Conservation (phyloP, 2,797 vertebrate genomes). For the Aerospiza tachiro region DNA sequence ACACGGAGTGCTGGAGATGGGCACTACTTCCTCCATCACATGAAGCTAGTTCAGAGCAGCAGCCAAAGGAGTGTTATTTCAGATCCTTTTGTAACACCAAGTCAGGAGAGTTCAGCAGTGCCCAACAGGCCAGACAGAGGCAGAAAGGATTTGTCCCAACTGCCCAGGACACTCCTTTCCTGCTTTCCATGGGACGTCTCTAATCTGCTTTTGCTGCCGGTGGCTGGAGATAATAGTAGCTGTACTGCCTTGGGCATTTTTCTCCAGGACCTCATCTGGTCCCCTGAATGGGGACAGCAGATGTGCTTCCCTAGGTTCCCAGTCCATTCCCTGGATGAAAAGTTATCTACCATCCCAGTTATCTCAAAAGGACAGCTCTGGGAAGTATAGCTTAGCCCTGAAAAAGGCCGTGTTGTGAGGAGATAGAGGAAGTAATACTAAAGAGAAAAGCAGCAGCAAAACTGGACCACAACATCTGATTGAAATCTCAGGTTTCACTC, state of each 20-base stretch:
- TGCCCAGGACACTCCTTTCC: not conserved
- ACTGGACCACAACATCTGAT: not conserved
- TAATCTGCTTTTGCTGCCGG: not conserved
- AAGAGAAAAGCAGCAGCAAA: not conserved
- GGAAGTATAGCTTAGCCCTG: not conserved
- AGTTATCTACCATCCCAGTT: not conserved
- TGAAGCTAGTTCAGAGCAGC: not conserved
- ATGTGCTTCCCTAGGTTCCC: not conserved
- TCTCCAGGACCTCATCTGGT: not conserved
- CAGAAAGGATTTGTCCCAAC: not conserved
- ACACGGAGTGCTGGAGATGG: not conserved
- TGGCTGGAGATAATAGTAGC: not conserved
- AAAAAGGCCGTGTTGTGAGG: not conserved
- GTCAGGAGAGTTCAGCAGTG: not conserved
- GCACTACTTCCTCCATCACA: not conserved
- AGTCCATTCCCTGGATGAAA: not conserved
- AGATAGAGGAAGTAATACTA: not conserved
- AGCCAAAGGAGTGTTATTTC: not conserved
- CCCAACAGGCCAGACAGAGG: not conserved
- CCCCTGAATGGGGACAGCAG: not conserved
- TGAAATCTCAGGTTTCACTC: constrained; percentile 35
- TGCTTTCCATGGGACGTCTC: not conserved
- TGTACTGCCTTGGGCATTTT: not conserved
- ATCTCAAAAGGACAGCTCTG: not conserved
- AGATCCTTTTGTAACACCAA: not conserved